phyloP scores from a whole-genome alignment of 2,888 invertebrate species.

The Idaea straminata region DNA sequence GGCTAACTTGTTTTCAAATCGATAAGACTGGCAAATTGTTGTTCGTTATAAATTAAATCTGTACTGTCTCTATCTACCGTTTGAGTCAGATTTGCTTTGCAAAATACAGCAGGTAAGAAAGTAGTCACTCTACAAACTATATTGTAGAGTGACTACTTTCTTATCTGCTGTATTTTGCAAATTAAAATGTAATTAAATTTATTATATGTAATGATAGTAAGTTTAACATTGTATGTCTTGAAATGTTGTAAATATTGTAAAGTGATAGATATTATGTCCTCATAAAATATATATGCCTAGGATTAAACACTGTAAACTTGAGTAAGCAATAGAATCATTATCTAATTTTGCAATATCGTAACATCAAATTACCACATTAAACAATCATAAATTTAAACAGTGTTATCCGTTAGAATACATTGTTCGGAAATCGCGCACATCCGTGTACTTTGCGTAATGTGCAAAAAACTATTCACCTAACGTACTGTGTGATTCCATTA shows the following conservation, averaged over 20 bases:
- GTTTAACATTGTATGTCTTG: too few relatives aligned
- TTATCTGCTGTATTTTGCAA: too few relatives aligned
- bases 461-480: neutral
- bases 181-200: too few relatives aligned
- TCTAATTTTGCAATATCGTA: neutral
- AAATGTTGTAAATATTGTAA: too few relatives aligned
- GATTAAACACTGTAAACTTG: neutral
- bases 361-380: neutral
- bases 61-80: too few relatives aligned
- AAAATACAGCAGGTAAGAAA: too few relatives aligned
- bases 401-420: neutral
- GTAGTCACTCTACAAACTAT: too few relatives aligned
- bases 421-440: neutral
- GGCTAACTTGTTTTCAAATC: neutral
- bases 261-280: too few relatives aligned
- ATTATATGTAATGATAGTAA: too few relatives aligned
- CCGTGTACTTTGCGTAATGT: neutral
- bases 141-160: too few relatives aligned
- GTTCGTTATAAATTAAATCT: too few relatives aligned
- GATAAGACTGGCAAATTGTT: neutral
- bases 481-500: neutral
- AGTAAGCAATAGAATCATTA: neutral
- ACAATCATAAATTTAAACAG: neutral
- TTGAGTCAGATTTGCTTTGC: too few relatives aligned
- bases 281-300: neutral